Conservation (phyloP, 1,140 invertebrate species). For the Drosophila melanogaster region Release_6_plus_ISO1_MT NT_033777.3:10540001-10540500, state of each 20-base stretch:
- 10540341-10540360: slow-evolving; percentile 26
- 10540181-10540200: no score
- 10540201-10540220: no score
- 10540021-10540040: slow-evolving; percentile 45
- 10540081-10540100: slow-evolving; percentile 44
- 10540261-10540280: no score
- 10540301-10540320: no score
- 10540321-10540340: neutral
- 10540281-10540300: no score
- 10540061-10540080: slow-evolving; percentile 55
- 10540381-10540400: slow-evolving; percentile 70
- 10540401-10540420: slow-evolving; percentile 69
- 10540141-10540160: neutral
- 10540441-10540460: slow-evolving; percentile 85
- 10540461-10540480: slow-evolving; percentile 85
- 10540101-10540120: slow-evolving; percentile 9
- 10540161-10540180: no score
- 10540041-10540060: slow-evolving; percentile 47
- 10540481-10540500: slow-evolving; percentile 18
- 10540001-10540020: slow-evolving; percentile 38
- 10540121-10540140: slow-evolving; percentile 11
- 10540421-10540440: slow-evolving; percentile 84
- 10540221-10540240: no score
- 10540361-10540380: slow-evolving; percentile 55
- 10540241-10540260: no score